Evolutionary conservation across 2,113 vertebrate genomes (phyloP), one percentile per base, ranked within the genome.

Genomic region (Aix galericulata): DNA sequence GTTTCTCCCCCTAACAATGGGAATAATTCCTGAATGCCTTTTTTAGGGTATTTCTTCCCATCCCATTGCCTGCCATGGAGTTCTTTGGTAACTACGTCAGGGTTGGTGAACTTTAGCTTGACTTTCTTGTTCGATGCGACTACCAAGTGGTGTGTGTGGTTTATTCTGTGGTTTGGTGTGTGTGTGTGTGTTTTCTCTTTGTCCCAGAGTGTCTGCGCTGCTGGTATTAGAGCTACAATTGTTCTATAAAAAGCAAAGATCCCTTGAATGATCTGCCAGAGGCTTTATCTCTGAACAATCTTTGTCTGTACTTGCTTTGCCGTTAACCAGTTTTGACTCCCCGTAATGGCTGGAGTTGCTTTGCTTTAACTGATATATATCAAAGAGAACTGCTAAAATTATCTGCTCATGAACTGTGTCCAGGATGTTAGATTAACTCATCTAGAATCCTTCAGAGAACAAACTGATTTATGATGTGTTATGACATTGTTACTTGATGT

Each of bases 331-430:
- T 89, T 95, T 93, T 96, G 95, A 94, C 90, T 96, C 84, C 80
- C 91, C 5, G 6, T 79, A 86, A 95, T 93, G 88, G 95, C 86
- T 96, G 71, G 78, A 93, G 93, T 11, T 93, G 92, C 94, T 95
- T 94, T 85, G 83, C 93, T 75, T 94, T 91, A 92, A 87, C 86
- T 93, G 94, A 95, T 96, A 84, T 0, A 62, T 92, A 96, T 96
- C 95, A 96, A 97, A 96, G 94, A 85, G 81, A 94, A 91, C 86
- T 96, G 91, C 94, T 96, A 97, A 97, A 96, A 97, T 97, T 96
- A 97, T 92, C 96, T 82, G 78, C 77, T 95, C 93, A 66, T 94
- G 95, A 97, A 93, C 90, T 82, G 77, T 62, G 88, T 90, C 92
- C 95, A 97, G 93, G 92, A 96, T 94, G 95, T 96, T 94, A 96